Evolutionary conservation across 1,140 invertebrate genomes (phyloP).

Genomic region (Amphibalanus amphitrite): DNA sequence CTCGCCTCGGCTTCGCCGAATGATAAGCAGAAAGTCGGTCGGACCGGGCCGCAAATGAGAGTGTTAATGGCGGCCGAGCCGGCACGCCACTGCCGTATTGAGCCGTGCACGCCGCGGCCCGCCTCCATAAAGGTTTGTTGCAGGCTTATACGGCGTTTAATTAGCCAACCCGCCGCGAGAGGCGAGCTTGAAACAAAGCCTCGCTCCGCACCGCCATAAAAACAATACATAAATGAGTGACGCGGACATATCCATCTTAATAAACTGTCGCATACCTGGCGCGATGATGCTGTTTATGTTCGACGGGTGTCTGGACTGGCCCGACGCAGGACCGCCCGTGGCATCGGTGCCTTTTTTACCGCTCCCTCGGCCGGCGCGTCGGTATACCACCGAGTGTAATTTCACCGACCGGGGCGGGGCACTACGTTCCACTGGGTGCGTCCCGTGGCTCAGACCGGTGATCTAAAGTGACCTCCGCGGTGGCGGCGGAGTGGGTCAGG

Average conservation of each 20-base stretch:
- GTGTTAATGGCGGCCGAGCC: neutral
- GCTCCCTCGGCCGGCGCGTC: neutral
- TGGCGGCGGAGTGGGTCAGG: neutral
- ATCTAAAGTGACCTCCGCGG: neutral
- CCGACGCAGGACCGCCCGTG: no score
- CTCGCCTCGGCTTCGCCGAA: neutral
- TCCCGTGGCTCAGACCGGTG: neutral
- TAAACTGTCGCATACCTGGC: neutral
- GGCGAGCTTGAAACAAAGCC: neutral
- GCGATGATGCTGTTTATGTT: neutral
- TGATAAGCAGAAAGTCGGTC: neutral
- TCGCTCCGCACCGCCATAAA: neutral
- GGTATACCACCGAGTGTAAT: neutral
- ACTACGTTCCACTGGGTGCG: neutral
- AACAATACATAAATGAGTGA: neutral
- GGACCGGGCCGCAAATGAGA: neutral
- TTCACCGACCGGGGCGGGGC: neutral
- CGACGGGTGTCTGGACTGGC: neutral
- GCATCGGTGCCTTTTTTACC: neutral
- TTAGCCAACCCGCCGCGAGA: neutral
- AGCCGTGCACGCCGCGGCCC: neutral
- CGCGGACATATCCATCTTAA: neutral
- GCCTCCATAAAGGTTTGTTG: neutral
- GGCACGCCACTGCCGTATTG: neutral
- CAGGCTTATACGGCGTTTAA: neutral